Conservation (phyloP, 2,113 vertebrate species). For the Taurulus bubalis region DNA sequence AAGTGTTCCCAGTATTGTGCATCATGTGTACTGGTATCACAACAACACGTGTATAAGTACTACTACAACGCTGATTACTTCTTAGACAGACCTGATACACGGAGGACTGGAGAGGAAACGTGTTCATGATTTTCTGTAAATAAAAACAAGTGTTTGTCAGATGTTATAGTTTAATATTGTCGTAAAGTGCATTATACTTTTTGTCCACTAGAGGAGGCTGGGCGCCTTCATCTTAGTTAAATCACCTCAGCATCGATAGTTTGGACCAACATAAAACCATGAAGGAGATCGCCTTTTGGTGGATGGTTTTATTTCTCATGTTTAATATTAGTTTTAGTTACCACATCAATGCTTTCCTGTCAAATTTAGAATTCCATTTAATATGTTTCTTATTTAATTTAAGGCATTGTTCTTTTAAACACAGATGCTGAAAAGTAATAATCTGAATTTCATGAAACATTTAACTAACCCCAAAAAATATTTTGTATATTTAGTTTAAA, state of each 20-base stretch:
- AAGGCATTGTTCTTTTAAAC: background rate
- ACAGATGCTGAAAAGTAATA: background rate
- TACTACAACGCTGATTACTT: background rate
- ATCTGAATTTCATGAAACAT: background rate
- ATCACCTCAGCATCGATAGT: background rate
- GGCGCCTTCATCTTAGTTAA: background rate
- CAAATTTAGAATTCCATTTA: background rate
- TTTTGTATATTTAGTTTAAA: background rate
- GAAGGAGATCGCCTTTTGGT: background rate
- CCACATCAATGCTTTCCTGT: background rate
- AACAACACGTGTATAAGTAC: background rate
- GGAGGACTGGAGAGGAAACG: background rate
- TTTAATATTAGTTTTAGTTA: background rate
- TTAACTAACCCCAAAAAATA: background rate
- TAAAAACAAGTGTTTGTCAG: slow-evolving; percentile 30
- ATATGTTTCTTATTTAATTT: background rate
- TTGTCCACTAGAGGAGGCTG: background rate
- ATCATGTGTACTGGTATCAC: background rate
- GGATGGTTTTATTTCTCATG: background rate
- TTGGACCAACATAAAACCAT: background rate
- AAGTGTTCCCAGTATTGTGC: background rate
- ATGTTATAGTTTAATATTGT: background rate
- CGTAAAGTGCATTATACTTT: background rate
- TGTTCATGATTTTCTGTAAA: slow-evolving; percentile 27
- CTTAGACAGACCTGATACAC: background rate